Percentiles rank a stretch among this genome's conserved stretches.
Conservation (phyloP, 2,797 vertebrate species). For the Babyrousa celebensis region DNA sequence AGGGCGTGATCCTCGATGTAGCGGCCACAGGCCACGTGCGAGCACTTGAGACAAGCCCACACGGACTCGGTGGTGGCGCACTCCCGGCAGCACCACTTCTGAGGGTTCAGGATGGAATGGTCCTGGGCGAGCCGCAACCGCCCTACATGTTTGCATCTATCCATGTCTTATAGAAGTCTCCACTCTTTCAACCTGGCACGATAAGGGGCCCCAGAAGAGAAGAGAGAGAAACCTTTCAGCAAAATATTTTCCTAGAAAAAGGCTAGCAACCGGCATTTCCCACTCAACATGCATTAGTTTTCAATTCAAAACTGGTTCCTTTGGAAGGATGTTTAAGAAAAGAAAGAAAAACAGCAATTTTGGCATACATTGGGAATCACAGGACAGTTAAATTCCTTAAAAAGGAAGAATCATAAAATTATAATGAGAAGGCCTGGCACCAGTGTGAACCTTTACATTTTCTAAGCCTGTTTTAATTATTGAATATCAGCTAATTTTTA, state of each 20-base stretch:
- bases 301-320: conserved; percentile 62
- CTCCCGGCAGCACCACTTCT: conserved; percentile 98
- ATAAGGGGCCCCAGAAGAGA: background rate
- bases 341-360: background rate
- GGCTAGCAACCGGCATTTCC: conserved; percentile 28
- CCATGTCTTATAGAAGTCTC: conserved; percentile 96
- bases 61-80: conserved; percentile 97
- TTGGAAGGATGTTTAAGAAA: conserved; percentile 29
- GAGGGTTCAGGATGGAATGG: conserved; percentile 99
- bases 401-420: background rate
- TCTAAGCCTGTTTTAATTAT: conserved; percentile 29
- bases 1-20: conserved; percentile 98
- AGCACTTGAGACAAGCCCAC: conserved; percentile 99
- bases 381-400: background rate
- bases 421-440: background rate
- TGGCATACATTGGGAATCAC: background rate
- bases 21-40: conserved; percentile 97
- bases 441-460: conserved; percentile 42
- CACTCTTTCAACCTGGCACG: conserved; percentile 89
- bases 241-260: conserved; percentile 54
- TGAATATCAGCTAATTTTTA: conserved; percentile 35
- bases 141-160: conserved; percentile 99
- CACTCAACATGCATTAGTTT: conserved; percentile 41
- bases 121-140: conserved; percentile 98
- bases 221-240: conserved; percentile 61